These are phyloP conservation scores for Drosophila koepferae DNA, from an alignment of 2,888 invertebrate genomes.

Conservation along the genomic window DNA sequence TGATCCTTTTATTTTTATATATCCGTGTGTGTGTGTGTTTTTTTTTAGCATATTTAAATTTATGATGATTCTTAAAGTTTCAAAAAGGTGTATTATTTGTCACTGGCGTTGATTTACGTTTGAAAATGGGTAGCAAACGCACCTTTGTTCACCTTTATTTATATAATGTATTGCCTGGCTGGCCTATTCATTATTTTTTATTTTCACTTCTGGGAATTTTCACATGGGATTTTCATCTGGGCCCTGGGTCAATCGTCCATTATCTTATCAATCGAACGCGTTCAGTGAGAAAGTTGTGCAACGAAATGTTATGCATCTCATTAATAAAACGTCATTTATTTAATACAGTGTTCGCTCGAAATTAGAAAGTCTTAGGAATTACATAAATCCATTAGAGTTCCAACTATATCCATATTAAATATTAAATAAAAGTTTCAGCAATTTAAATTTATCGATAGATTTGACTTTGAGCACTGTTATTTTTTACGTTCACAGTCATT, in stretches of 20 bases:
- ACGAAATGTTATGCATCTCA: constrained; percentile 7
- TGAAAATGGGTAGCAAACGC: background rate
- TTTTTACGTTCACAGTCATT: background rate
- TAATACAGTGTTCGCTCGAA: background rate
- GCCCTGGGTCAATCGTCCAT: constrained; percentile 18
- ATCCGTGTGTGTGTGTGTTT: constrained; percentile 6
- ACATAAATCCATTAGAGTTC: background rate
- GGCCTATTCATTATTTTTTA: constrained; percentile 19
- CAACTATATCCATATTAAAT: background rate
- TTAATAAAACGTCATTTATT: constrained; percentile 16
- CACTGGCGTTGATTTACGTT: background rate
- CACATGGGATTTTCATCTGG: constrained; percentile 17
- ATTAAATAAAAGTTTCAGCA: background rate
- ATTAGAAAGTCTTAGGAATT: background rate
- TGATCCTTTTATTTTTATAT: constrained; percentile 13
- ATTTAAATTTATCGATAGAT: background rate
- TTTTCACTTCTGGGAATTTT: constrained; percentile 28
- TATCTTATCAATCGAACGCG: constrained; percentile 38
- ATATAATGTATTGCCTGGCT: constrained; percentile 5
- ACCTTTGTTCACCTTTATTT: constrained; percentile 9
- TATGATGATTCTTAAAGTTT: background rate
- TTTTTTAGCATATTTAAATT: constrained; percentile 13
- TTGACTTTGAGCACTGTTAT: background rate
- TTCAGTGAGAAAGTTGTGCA: constrained; percentile 23
- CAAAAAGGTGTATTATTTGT: background rate